Conservation (phyloP, 1,140 invertebrate species). For the Drosophila aff. region DNA sequence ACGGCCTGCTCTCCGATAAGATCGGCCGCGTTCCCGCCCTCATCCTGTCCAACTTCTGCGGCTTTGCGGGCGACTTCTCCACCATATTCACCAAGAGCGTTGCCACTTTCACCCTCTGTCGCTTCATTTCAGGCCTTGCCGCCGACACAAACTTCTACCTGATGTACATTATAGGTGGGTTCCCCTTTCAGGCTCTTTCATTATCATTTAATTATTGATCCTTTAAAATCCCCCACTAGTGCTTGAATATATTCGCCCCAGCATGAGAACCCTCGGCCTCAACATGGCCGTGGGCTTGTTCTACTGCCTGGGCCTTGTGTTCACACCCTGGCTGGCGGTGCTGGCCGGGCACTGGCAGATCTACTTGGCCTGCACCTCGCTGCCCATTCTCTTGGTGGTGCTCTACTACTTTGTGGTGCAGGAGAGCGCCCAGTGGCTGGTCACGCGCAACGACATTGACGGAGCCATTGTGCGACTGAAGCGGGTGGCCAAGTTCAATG, state of each 20-base stretch:
- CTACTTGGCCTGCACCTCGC: conserved; percentile 86
- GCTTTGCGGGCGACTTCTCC: conserved; percentile 86
- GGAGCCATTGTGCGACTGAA: conserved; percentile 86
- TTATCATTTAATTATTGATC: not conserved
- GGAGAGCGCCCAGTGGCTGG: conserved; percentile 88
- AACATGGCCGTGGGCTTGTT: conserved; percentile 88
- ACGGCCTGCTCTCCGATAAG: conserved; percentile 87
- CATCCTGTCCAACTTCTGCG: conserved; percentile 86
- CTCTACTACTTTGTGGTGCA: conserved; percentile 86
- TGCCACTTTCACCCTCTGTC: conserved; percentile 86
- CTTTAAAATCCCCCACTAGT: conserved; percentile 72
- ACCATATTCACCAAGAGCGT: conserved; percentile 86
- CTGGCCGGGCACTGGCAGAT: conserved; percentile 86
- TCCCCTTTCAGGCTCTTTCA: no score
- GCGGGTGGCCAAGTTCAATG: conserved; percentile 87
- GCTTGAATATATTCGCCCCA: conserved; percentile 87
- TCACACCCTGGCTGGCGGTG: conserved; percentile 87
- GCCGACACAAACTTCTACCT: conserved; percentile 88
- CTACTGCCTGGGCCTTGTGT: conserved; percentile 87
- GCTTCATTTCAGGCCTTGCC: conserved; percentile 87
- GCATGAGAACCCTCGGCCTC: conserved; percentile 87
- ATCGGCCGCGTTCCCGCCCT: conserved; percentile 87
- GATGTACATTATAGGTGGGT: conserved; percentile 88
- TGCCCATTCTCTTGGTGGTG: conserved; percentile 86
- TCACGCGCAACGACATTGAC: conserved; percentile 87